phyloP scores from a whole-genome alignment of 2,113 vertebrate species.

The Seriola quinqueradiata region DNA sequence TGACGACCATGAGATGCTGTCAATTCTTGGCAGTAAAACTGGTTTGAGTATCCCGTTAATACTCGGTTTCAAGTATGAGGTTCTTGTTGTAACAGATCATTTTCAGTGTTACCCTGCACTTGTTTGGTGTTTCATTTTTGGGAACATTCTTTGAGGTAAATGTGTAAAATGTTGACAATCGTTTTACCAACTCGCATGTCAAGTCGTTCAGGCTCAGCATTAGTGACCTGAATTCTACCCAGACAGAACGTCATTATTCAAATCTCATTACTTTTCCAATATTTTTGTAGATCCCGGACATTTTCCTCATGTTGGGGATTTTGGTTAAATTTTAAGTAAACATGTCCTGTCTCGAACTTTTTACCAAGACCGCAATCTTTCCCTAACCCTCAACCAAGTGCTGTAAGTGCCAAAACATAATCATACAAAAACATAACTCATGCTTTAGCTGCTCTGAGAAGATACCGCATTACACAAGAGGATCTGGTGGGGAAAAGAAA shows the following conservation, averaged over 20 bases:
- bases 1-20: not conserved
- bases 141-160: not conserved
- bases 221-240: not conserved
- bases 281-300: not conserved
- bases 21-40: too few relatives aligned
- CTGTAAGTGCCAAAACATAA: not conserved
- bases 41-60: not conserved
- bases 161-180: not conserved
- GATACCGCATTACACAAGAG: not conserved
- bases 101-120: not conserved
- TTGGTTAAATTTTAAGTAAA: not conserved
- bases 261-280: not conserved
- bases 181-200: not conserved
- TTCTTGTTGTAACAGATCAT: not conserved
- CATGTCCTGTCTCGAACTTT: constrained; percentile 3
- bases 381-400: not conserved
- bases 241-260: constrained; percentile 7
- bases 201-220: not conserved
- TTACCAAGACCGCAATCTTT: constrained; percentile 9
- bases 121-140: not conserved
- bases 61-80: too few relatives aligned
- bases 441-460: not conserved
- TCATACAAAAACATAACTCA: not conserved
- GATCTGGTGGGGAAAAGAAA: not conserved
- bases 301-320: not conserved